Percentiles rank a stretch among this genome's conserved stretches.
These are phyloP conservation scores for Pentalonia nigronervosa DNA, from an alignment of 1,140 invertebrate genomes.

Conservation along the genomic window DNA sequence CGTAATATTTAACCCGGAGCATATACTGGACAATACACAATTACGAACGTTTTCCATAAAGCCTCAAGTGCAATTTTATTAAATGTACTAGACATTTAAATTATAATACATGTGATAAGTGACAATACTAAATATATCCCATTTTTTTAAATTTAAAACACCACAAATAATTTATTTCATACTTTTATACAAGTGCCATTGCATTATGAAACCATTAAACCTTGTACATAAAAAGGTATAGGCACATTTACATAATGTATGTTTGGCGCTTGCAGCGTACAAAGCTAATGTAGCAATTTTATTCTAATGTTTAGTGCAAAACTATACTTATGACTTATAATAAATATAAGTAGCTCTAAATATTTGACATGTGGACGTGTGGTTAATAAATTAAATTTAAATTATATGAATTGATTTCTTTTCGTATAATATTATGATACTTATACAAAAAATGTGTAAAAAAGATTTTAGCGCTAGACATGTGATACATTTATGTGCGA, in stretches of 20 bases:
- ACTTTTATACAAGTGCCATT: background rate
- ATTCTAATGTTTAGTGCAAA: background rate
- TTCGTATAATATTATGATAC: background rate
- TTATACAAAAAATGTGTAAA: slow-evolving; percentile 6
- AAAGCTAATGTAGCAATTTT: background rate
- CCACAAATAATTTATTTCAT: background rate
- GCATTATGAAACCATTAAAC: background rate
- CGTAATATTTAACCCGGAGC: background rate
- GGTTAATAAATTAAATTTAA: background rate
- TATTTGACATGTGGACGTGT: background rate
- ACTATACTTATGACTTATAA: background rate
- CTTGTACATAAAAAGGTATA: background rate
- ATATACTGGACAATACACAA: slow-evolving; percentile 29
- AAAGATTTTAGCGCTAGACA: background rate
- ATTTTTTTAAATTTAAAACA: background rate
- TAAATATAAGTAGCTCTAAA: background rate
- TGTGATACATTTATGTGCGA: background rate
- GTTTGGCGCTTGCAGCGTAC: background rate
- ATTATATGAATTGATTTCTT: background rate
- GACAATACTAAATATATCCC: background rate
- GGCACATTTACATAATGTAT: background rate
- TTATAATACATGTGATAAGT: background rate
- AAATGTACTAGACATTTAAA: background rate
- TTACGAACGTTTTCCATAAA: slow-evolving; percentile 16
- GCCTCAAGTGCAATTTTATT: background rate